phyloP scores from a whole-genome alignment of 2,888 invertebrate genomes.

The Lepidochrysops patricia region DNA sequence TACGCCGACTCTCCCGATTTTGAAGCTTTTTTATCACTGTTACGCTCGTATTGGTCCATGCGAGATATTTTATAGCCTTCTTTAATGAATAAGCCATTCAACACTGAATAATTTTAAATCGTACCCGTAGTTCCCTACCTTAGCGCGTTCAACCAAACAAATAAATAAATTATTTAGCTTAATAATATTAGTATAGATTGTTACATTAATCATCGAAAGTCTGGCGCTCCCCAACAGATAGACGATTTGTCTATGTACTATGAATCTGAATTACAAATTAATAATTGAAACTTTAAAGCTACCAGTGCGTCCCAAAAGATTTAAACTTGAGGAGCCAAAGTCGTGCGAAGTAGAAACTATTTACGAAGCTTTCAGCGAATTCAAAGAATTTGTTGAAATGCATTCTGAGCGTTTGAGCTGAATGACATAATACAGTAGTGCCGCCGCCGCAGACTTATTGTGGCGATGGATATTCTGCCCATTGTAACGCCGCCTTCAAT shows the following conservation, averaged over 20 bases:
- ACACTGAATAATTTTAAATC: too few relatives aligned
- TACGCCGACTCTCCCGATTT: too few relatives aligned
- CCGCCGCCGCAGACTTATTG: not conserved
- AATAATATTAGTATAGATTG: too few relatives aligned
- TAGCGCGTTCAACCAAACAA: too few relatives aligned
- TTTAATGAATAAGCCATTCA: too few relatives aligned
- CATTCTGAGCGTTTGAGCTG: not conserved
- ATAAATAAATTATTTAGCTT: too few relatives aligned
- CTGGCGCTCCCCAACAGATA: too few relatives aligned
- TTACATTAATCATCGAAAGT: too few relatives aligned
- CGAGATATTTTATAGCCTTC: too few relatives aligned
- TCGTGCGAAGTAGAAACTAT: not conserved
- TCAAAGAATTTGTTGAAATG: constrained; percentile 2
- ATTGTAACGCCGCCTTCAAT: not conserved
- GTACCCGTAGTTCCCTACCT: too few relatives aligned
- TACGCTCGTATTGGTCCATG: too few relatives aligned
- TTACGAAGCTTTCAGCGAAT: not conserved
- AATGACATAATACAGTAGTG: not conserved
- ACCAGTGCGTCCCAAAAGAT: not conserved
- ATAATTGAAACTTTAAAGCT: not conserved
- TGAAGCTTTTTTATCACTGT: too few relatives aligned
- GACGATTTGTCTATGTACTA: not conserved
- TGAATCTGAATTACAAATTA: not conserved
- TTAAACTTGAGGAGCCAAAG: not conserved
- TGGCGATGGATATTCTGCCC: not conserved